Conservation (phyloP, 2,113 vertebrate genomes). For the Eublepharis macularius region DNA sequence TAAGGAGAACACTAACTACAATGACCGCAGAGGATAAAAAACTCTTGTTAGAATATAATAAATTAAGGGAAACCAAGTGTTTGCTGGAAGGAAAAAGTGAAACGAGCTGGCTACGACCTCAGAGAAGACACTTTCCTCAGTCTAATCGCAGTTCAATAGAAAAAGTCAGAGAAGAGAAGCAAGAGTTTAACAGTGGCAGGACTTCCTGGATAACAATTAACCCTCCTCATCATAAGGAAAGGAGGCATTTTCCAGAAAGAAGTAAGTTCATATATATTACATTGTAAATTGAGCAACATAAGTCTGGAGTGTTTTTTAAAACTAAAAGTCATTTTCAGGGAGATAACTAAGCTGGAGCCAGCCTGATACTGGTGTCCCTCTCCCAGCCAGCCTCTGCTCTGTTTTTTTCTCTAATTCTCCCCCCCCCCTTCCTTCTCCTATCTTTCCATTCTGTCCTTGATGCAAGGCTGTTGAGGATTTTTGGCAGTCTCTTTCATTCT, state of each 20-base stretch:
- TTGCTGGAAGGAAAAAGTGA: slow-evolving; percentile 70
- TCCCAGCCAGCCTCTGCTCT: background rate
- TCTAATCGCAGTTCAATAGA: background rate
- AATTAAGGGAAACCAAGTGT: slow-evolving; percentile 77
- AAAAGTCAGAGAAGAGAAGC: slow-evolving; percentile 9
- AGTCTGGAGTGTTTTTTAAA: background rate
- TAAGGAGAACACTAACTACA: background rate
- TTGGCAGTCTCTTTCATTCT: background rate
- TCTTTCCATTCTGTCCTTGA: background rate
- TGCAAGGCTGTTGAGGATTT: background rate
- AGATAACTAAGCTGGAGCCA: background rate
- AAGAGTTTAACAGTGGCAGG: slow-evolving; percentile 26
- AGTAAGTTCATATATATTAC: slow-evolving; percentile 56
- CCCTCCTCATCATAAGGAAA: slow-evolving; percentile 48
- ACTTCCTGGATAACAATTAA: slow-evolving; percentile 41
- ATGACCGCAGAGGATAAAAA: slow-evolving; percentile 4
- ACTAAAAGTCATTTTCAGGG: background rate
- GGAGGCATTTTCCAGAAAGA: slow-evolving; percentile 72
- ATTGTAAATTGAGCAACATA: background rate
- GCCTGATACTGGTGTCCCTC: background rate
- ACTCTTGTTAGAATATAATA: slow-evolving; percentile 70
- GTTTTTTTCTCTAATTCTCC: background rate
- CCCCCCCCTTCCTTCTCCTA: background rate
- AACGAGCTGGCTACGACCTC: slow-evolving; percentile 61
- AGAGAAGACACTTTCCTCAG: slow-evolving; percentile 76